phyloP scores from a whole-genome alignment of 35 echinoderm and acorn worm species.

The Lytechinus variegatus region DNA sequence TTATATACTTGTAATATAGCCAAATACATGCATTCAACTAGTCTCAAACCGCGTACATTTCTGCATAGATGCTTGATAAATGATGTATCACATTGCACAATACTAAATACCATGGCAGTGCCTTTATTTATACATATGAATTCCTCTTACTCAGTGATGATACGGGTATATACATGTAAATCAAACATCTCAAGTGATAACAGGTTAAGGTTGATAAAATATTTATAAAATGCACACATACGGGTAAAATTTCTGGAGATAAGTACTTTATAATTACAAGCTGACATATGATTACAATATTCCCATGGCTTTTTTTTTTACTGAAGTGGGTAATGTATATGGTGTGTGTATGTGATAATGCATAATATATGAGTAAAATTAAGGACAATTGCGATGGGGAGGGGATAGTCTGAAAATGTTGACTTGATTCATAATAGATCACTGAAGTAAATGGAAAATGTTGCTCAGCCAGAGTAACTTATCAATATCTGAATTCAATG shows the following conservation, averaged over 20 bases:
- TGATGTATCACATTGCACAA: background rate
- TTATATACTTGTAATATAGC: background rate
- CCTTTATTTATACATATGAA: too few species aligned
- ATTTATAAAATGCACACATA: background rate
- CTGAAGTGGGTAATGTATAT: too few species aligned
- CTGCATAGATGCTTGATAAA: background rate
- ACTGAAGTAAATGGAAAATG: too few species aligned
- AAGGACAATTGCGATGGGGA: too few species aligned
- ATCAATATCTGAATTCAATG: background rate
- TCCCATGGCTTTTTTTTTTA: too few species aligned
- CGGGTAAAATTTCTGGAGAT: background rate
- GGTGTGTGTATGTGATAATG: too few species aligned
- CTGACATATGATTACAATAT: background rate
- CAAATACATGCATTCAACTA: background rate
- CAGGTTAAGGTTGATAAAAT: background rate
- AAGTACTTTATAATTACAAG: background rate
- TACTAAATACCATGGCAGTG: background rate
- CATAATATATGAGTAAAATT: too few species aligned
- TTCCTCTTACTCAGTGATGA: too few species aligned
- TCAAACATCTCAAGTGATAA: background rate
- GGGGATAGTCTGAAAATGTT: too few species aligned
- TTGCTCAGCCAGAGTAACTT: too few species aligned
- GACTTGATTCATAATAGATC: too few species aligned
- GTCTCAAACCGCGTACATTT: background rate
- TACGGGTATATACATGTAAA: too few species aligned